These are phyloP conservation scores for Chaenogobius annularis DNA, from an alignment of 2,113 vertebrate genomes.

Conservation along the genomic window DNA sequence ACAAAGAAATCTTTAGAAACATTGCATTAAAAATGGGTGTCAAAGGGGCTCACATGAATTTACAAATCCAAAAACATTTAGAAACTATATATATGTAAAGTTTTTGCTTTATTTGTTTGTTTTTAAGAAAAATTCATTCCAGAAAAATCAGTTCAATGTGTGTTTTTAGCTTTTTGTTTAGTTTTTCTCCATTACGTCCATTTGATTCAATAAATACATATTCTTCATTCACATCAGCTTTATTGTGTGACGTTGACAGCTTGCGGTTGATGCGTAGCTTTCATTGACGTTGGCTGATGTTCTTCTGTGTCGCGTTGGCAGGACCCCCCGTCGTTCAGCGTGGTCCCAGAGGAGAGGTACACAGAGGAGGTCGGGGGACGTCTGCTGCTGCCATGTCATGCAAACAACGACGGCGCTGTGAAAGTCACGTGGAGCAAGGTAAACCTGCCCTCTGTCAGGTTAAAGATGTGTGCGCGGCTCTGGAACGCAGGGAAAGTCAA, in stretches of 20 bases:
- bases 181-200: too few relatives aligned
- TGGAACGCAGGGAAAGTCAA: too few relatives aligned
- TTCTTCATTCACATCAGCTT: background rate
- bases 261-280: slow-evolving; percentile 26
- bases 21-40: too few relatives aligned
- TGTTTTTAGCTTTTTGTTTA: too few relatives aligned
- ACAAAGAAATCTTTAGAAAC: too few relatives aligned
- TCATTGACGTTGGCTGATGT: slow-evolving; percentile 22
- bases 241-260: slow-evolving; percentile 18
- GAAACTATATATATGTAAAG: too few relatives aligned
- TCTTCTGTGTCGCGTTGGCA: slow-evolving; percentile 59
- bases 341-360: slow-evolving; percentile 83
- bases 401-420: slow-evolving; percentile 77
- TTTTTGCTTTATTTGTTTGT: background rate
- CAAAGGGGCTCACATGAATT: too few relatives aligned
- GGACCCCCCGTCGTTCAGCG: slow-evolving; percentile 86
- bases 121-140: background rate
- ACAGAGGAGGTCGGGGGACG: slow-evolving; percentile 83
- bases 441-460: slow-evolving; percentile 4
- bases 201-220: too few relatives aligned
- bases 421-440: slow-evolving; percentile 89
- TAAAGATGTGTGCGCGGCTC: too few relatives aligned
- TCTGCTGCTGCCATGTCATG: slow-evolving; percentile 84
- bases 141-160: background rate
- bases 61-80: too few relatives aligned